Evolutionary conservation across 1,140 invertebrate genomes (phyloP).

Genomic region (Eueides isabella): DNA sequence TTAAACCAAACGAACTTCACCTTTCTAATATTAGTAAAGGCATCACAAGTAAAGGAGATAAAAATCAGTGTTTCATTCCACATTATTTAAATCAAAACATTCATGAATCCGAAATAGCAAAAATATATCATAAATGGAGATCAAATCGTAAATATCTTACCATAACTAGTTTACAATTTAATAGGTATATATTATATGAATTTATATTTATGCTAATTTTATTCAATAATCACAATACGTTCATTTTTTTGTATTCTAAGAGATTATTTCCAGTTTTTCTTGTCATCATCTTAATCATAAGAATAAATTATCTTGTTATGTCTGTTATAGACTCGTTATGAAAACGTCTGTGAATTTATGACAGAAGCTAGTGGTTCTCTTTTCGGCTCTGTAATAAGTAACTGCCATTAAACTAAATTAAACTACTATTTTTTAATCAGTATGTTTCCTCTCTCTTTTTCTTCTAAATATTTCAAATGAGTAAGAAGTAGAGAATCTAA

Average conservation of each 20-base stretch:
- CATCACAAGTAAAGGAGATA: too few species aligned
- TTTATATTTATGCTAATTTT: conserved; percentile 8
- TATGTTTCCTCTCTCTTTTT: too few species aligned
- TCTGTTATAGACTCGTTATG: not conserved
- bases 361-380: not conserved
- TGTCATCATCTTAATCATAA: not conserved
- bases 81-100: too few species aligned
- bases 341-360: not conserved
- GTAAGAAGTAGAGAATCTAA: too few species aligned
- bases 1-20: too few species aligned
- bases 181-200: not conserved
- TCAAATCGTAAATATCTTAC: not conserved
- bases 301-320: conserved; percentile 1
- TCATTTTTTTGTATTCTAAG: not conserved
- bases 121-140: conserved; percentile 7
- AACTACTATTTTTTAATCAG: too few species aligned
- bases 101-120: not conserved
- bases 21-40: too few species aligned
- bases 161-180: conserved; percentile 4
- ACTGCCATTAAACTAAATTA: too few species aligned
- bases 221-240: conserved; percentile 13
- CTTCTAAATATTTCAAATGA: too few species aligned
- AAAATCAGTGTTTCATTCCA: too few species aligned
- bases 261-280: conserved; percentile 4
- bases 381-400: not conserved